Percentiles rank a stretch among this genome's conserved stretches.
Evolutionary conservation across 1,140 invertebrate species (phyloP).

Genomic region (Agrypnia vestita): DNA sequence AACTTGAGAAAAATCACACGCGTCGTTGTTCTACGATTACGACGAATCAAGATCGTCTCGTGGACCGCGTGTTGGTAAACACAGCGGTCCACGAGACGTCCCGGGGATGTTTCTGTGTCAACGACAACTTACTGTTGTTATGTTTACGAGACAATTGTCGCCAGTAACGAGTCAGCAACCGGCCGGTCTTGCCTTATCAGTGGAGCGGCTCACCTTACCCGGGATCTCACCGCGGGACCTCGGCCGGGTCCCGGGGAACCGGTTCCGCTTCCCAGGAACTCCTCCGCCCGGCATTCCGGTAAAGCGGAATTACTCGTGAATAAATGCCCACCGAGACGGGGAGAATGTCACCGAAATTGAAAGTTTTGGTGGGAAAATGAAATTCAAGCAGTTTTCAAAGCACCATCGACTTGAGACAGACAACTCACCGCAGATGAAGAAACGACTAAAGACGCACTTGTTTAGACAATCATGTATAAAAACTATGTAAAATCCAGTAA

Average conservation of each 20-base stretch:
- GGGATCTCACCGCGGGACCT: background rate
- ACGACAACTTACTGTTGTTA: background rate
- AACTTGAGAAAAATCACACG: too few relatives aligned
- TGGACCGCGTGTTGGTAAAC: too few relatives aligned
- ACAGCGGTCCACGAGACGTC: too few relatives aligned
- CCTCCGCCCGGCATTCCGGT: constrained; percentile 7
- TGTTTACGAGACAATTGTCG: background rate
- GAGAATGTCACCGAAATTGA: constrained; percentile 5
- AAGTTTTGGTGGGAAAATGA: too few relatives aligned
- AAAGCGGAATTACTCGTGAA: constrained; percentile 15
- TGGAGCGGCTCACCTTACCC: constrained; percentile 21
- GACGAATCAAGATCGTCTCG: too few relatives aligned
- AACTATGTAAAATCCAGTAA: too few relatives aligned
- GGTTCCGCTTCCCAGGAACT: background rate
- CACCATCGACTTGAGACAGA: too few relatives aligned
- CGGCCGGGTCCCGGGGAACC: constrained; percentile 2
- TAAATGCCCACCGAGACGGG: background rate
- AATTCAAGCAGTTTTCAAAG: too few relatives aligned
- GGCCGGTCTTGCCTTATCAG: constrained; percentile 17
- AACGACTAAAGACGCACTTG: too few relatives aligned
- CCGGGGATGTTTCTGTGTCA: background rate
- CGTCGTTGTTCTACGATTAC: too few relatives aligned
- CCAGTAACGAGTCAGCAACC: background rate
- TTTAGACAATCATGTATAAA: too few relatives aligned
- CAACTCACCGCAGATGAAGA: too few relatives aligned